Evolutionary conservation across 2,113 vertebrate genomes (phyloP), one percentile per base, ranked within the genome.

Genomic region (Ciconia stormi): DNA sequence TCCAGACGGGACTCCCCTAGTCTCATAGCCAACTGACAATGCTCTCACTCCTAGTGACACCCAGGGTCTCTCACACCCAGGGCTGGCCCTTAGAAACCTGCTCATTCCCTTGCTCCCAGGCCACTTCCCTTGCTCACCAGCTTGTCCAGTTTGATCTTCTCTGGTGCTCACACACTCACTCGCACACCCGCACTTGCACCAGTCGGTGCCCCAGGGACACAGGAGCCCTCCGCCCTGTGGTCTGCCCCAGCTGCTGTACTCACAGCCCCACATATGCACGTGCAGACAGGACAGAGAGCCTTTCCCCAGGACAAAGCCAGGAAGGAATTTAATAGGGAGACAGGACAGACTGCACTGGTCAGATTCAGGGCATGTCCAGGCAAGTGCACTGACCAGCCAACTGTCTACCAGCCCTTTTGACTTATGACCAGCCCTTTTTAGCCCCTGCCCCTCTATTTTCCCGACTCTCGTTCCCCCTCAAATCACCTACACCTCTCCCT

Each of bases 141-240:
- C 6, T 65, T 44, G 63, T 44, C 23, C 66, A 19, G 32, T 14
- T n/a, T 36, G 46, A 49, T 49, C 67, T 69, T 47, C 16, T 13
- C 34, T 49, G 46, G 12, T 50, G 25, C 17, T 50, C 50, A 53
- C 36, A 72, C 44, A 17, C 22, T 25, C 30, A 30, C 8, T 53
- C 0, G 10, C n/a, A 52, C 26, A 52, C 18, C 49, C 13, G 11
- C n/a, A 30, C 6, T 53, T 3, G 4, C 18, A 12, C 19, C 36
- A 30, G 7, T 20, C 2, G 10, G 19, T 72, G 49, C 15, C 20
- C 20, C 36, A 40, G 50, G 70, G 49, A 32, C 8, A 53, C 49
- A 32, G 27, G 27, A 20, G 6, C 36, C 50, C 27, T 72, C 10
- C 4, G 1, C 20, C 20, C 11, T 2, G 2, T 40, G 36, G 10